Conservation (phyloP, 2,113 vertebrate species). For the Felis chaus region DNA sequence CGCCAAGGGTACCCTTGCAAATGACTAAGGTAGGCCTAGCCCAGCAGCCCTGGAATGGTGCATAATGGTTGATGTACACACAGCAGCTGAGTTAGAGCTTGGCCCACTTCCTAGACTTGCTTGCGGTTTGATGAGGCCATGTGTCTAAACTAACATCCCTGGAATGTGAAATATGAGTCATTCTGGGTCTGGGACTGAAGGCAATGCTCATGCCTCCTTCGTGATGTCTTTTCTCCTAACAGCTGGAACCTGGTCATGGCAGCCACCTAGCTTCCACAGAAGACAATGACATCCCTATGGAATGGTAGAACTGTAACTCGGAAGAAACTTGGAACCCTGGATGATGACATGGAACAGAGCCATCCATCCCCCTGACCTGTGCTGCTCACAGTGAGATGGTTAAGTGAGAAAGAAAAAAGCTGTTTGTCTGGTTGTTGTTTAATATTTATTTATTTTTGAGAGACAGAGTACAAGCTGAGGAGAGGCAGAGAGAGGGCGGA, state of each 20-base stretch:
- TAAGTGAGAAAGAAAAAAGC: background rate
- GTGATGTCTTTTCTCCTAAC: background rate
- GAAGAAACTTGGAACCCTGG: background rate
- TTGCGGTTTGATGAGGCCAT: background rate
- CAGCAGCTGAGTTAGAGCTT: background rate
- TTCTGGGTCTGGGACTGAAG: background rate
- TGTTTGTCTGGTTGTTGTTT: too few species aligned
- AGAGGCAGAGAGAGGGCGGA: too few species aligned
- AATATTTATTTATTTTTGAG: too few species aligned
- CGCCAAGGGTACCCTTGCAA: background rate
- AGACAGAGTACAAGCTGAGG: too few species aligned
- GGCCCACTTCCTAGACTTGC: background rate
- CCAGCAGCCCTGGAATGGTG: background rate
- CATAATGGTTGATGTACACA: background rate
- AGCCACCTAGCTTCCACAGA: background rate
- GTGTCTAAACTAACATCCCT: background rate
- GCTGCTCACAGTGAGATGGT: background rate
- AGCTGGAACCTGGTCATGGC: background rate
- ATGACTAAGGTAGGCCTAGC: background rate
- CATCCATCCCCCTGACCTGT: background rate
- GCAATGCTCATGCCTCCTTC: background rate
- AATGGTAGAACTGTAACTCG: background rate
- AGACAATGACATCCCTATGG: background rate
- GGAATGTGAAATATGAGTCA: background rate
- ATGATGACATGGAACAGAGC: background rate